phyloP scores from a whole-genome alignment of 2,113 vertebrate genomes.

The Climacteris rufus region DNA sequence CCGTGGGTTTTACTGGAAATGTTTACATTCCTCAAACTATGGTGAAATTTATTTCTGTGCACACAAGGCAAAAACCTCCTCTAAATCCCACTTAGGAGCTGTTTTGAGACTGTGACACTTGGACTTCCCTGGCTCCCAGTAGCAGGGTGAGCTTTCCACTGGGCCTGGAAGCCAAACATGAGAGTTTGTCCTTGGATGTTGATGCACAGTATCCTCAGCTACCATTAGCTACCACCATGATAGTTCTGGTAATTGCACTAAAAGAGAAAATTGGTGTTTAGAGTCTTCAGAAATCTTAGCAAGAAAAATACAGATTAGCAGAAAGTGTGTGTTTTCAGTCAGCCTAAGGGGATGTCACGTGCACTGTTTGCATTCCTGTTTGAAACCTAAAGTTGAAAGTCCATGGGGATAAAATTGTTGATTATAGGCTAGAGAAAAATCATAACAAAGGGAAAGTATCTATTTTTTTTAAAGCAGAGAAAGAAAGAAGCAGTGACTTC shows the following conservation, averaged over 20 bases:
- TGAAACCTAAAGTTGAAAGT: neutral
- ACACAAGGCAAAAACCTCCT: neutral
- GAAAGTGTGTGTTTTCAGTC: neutral
- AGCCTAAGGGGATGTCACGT: neutral
- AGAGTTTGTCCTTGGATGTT: neutral
- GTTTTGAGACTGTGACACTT: neutral
- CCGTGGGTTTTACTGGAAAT: neutral
- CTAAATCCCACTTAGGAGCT: neutral
- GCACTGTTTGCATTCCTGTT: neutral
- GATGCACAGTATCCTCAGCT: neutral
- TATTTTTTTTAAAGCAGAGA: neutral
- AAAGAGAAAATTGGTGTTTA: neutral
- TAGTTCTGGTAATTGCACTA: neutral
- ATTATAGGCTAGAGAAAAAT: neutral
- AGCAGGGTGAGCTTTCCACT: neutral
- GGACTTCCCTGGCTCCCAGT: neutral
- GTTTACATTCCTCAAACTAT: neutral
- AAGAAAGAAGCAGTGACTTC: neutral
- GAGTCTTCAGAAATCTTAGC: neutral
- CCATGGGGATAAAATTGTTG: neutral
- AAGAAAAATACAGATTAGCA: neutral
- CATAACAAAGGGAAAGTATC: neutral
- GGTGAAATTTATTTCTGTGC: neutral
- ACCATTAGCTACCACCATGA: fast-evolving
- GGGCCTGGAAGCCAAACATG: neutral